Conservation (phyloP, 2,888 invertebrate genomes). For the Drosophila recens region DNA sequence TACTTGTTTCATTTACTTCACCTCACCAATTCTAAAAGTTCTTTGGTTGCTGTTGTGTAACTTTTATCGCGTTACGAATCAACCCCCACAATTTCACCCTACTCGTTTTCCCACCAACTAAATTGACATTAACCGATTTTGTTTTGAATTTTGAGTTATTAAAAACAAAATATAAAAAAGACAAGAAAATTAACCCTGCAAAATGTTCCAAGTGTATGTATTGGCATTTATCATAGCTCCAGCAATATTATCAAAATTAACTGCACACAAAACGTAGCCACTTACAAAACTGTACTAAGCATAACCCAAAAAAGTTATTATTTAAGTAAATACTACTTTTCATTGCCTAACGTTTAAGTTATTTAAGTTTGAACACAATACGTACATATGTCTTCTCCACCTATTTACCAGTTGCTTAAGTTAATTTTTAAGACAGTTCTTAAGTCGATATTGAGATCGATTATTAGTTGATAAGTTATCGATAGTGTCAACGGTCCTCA, state of each 20-base stretch:
- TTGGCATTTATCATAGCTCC: constrained; percentile 43
- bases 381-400: constrained; percentile 13
- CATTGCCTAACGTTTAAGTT: constrained; percentile 19
- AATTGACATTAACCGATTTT: constrained; percentile 56
- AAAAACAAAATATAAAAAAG: constrained; percentile 14
- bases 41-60: constrained; percentile 25
- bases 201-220: constrained; percentile 47
- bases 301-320: constrained; percentile 20
- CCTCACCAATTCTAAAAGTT: constrained; percentile 30
- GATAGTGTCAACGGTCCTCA: constrained; percentile 7
- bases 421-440: constrained; percentile 44
- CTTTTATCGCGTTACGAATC: constrained; percentile 9
- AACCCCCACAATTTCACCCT: constrained; percentile 5
- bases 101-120: not conserved
- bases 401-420: constrained; percentile 46
- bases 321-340: constrained; percentile 27
- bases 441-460: constrained; percentile 25
- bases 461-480: constrained; percentile 39
- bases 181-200: constrained; percentile 33
- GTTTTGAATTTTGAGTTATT: constrained; percentile 49
- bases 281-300: constrained; percentile 20
- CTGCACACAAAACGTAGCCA: constrained; percentile 70
- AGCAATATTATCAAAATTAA: constrained; percentile 61
- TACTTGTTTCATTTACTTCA: constrained; percentile 60
- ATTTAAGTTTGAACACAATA: constrained; percentile 37